Percentiles rank a stretch among this genome's conserved stretches.
These are phyloP conservation scores for Ruditapes philippinarum DNA, from an alignment of 1,140 invertebrate species.

Conservation along the genomic window DNA sequence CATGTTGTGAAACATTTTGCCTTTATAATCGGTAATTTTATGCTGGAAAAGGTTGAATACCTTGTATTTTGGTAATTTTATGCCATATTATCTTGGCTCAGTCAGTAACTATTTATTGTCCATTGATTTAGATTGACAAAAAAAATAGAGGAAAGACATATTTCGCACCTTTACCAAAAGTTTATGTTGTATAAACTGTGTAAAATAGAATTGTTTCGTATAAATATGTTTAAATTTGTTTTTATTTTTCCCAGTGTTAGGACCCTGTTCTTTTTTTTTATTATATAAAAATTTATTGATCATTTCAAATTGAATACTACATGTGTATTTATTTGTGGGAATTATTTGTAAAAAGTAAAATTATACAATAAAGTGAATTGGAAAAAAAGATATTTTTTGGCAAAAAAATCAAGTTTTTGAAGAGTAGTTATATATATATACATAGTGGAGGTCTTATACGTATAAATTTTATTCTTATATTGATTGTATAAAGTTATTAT, in stretches of 20 bases:
- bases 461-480: slow-evolving; percentile 6
- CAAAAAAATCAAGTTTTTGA: too few species aligned
- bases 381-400: too few species aligned
- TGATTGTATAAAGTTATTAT: slow-evolving; percentile 47
- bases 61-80: neutral
- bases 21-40: too few species aligned
- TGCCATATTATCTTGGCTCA: neutral
- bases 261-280: slow-evolving; percentile 18
- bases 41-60: neutral
- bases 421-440: too few species aligned
- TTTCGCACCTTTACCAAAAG: slow-evolving; percentile 33
- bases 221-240: slow-evolving; percentile 35
- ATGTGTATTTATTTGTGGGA: too few species aligned
- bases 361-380: too few species aligned
- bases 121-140: neutral
- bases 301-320: too few species aligned
- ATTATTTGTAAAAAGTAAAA: too few species aligned
- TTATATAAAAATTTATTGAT: too few species aligned
- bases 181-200: slow-evolving; percentile 46
- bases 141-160: neutral
- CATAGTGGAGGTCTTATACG: neutral
- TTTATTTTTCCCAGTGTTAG: slow-evolving; percentile 29
- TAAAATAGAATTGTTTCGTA: slow-evolving; percentile 38
- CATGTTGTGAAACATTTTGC: too few species aligned
- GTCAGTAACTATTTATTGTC: neutral